These are phyloP conservation scores for Hypselothyrea guttata DNA, from an alignment of 2,888 invertebrate species.

Conservation along the genomic window DNA sequence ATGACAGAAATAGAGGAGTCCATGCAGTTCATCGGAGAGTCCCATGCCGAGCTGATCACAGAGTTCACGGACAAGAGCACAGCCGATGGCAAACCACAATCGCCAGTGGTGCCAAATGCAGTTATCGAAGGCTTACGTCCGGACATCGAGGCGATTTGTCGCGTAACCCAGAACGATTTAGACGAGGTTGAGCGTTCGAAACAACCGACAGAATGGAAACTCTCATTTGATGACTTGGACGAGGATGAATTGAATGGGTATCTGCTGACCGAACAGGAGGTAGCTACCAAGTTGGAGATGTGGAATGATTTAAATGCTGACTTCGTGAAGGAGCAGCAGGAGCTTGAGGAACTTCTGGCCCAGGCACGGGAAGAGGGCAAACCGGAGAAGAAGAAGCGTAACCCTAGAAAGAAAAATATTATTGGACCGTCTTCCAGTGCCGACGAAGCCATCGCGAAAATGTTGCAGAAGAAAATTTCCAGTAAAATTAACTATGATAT, in stretches of 20 bases:
- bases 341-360: slow-evolving; percentile 90
- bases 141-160: slow-evolving; percentile 90
- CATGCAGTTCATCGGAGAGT: slow-evolving; percentile 82
- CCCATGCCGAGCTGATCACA: slow-evolving; percentile 83
- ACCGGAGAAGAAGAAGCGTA: slow-evolving; percentile 90
- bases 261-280: slow-evolving; percentile 91
- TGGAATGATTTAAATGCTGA: slow-evolving; percentile 95
- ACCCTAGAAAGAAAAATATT: slow-evolving; percentile 85
- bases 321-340: slow-evolving; percentile 92
- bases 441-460: slow-evolving; percentile 97
- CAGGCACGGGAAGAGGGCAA: slow-evolving; percentile 94
- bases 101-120: slow-evolving; percentile 37
- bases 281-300: slow-evolving; percentile 89
- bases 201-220: slow-evolving; percentile 62
- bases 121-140: slow-evolving; percentile 84
- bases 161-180: slow-evolving; percentile 84
- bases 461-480: slow-evolving; percentile 97
- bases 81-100: slow-evolving; percentile 39
- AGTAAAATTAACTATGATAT: slow-evolving; percentile 99
- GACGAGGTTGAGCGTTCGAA: slow-evolving; percentile 81
- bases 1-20: slow-evolving; percentile 82
- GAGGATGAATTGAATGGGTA: slow-evolving; percentile 95
- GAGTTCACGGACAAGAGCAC: slow-evolving; percentile 79
- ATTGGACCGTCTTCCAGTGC: slow-evolving; percentile 87
- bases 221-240: slow-evolving; percentile 90